phyloP scores from a whole-genome alignment of 2,113 vertebrate genomes.

The Tachysurus vachellii region DNA sequence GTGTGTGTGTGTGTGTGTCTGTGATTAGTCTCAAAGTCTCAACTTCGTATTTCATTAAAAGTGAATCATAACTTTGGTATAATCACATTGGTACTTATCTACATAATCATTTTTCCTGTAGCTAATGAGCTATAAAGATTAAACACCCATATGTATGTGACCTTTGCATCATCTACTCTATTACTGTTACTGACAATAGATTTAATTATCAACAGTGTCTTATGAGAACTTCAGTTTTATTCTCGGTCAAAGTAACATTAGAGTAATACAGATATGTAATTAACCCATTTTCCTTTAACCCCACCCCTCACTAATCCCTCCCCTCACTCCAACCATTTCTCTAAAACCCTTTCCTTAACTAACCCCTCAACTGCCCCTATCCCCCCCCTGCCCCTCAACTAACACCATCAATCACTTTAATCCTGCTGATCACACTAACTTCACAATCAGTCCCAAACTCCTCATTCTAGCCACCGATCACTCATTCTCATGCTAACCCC shows the following conservation, averaged over 20 bases:
- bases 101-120: neutral
- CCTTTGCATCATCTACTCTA: neutral
- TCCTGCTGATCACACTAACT: no score
- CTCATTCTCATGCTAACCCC: neutral
- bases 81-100: neutral
- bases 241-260: neutral
- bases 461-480: neutral
- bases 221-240: neutral
- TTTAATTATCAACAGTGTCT: neutral
- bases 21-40: constrained; percentile 10
- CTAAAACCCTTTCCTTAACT: neutral
- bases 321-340: neutral
- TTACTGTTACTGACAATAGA: neutral
- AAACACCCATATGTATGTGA: constrained; percentile 17
- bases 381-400: neutral
- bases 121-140: neutral
- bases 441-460: no score
- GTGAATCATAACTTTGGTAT: neutral
- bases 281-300: neutral
- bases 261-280: neutral
- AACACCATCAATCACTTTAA: neutral
- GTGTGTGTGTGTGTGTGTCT: constrained; percentile 9
- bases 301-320: neutral
- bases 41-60: neutral
- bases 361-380: neutral